Evolutionary conservation across 2,113 vertebrate species (phyloP).

Genomic region (Rhea americana): DNA sequence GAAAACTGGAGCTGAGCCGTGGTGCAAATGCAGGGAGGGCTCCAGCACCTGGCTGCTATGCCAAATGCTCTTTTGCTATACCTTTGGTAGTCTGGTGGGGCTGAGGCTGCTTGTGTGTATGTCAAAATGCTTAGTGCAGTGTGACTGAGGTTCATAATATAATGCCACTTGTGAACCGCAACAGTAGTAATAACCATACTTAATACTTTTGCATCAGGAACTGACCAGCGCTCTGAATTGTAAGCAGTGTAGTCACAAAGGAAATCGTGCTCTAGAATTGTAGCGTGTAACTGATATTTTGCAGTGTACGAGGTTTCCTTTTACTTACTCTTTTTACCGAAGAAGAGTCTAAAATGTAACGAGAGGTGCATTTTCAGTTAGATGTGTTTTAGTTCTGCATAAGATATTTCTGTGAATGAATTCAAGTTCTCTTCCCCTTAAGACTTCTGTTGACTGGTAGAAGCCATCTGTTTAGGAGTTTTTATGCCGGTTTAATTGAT

Average conservation of each 20-base stretch:
- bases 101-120: not conserved
- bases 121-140: not conserved
- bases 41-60: not conserved
- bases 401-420: conserved; percentile 45
- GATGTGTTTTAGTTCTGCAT: conserved; percentile 23
- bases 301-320: not conserved
- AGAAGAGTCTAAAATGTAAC: not conserved
- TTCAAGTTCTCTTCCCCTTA: conserved; percentile 43
- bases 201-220: not conserved
- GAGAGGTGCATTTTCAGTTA: not conserved
- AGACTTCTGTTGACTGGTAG: conserved; percentile 49
- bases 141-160: not conserved
- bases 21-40: not conserved
- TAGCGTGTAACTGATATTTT: not conserved
- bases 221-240: not conserved
- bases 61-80: not conserved
- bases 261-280: not conserved
- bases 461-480: conserved; percentile 68
- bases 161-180: not conserved
- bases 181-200: not conserved
- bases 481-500: conserved; percentile 72
- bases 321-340: not conserved
- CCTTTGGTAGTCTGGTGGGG: not conserved
- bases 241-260: not conserved
- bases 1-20: not conserved